Percentiles rank a stretch among this genome's conserved stretches.
phyloP scores from a whole-genome alignment of 1,140 invertebrate genomes.

The Temnothorax curvispinosus region DNA sequence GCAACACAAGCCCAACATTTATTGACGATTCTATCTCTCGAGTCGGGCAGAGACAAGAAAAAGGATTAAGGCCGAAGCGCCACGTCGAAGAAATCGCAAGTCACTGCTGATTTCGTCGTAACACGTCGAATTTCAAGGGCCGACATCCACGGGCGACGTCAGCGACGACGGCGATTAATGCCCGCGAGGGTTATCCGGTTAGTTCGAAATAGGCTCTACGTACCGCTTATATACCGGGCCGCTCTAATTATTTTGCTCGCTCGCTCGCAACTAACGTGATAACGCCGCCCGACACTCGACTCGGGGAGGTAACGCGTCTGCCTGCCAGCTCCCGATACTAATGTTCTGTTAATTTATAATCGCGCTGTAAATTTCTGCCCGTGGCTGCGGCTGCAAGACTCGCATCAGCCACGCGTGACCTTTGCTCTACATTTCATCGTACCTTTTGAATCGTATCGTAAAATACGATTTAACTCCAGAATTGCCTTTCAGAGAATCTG shows the following conservation, averaged over 20 bases:
- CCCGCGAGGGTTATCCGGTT: constrained; percentile 68
- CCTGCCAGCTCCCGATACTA: constrained; percentile 75
- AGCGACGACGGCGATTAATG: constrained; percentile 64
- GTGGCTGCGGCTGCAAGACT: constrained; percentile 8
- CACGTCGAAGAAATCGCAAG: constrained; percentile 54
- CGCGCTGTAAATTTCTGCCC: constrained; percentile 71
- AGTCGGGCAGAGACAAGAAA: background rate
- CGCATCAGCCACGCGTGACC: constrained; percentile 52
- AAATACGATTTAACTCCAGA: background rate
- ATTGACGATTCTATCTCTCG: background rate
- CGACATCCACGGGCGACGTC: constrained; percentile 16
- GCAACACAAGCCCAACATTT: background rate
- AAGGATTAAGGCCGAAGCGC: constrained; percentile 34
- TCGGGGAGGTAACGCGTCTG: constrained; percentile 61
- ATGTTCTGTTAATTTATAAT: constrained; percentile 81
- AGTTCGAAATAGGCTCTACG: constrained; percentile 72
- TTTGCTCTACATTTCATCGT: background rate
- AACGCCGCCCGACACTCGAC: constrained; percentile 72
- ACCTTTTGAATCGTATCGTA: background rate
- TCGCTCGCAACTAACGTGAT: constrained; percentile 80
- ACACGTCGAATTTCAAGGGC: constrained; percentile 12
- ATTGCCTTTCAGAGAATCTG: background rate
- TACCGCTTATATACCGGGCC: constrained; percentile 56
- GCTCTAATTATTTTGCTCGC: constrained; percentile 82
- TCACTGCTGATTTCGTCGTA: constrained; percentile 40